Evolutionary conservation across 2,113 vertebrate species (phyloP), one percentile per base, ranked within the genome.

Genomic region (Taurulus bubalis): DNA sequence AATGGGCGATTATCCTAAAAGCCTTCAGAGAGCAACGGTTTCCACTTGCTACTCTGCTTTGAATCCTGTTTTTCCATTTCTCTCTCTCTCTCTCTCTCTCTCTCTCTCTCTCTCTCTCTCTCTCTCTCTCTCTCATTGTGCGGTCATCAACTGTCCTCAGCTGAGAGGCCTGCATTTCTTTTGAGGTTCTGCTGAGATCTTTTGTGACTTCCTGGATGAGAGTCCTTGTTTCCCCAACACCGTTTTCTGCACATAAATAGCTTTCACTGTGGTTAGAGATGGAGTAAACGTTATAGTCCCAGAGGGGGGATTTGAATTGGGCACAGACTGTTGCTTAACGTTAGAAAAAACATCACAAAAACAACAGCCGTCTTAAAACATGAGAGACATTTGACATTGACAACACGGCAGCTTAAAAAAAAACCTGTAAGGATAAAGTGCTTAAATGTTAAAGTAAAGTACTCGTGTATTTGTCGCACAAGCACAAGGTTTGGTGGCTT

Each of bases 181-280:
- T 45, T 26, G 28, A 34, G 15, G 34, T 34, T 55, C 9, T 56
- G 18, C 55, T 53, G 32, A 32, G 45, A 67, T 74, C 26, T 18
- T 62, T 24, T 34, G 16, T 63, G 22, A 12, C 28, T 64, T 64
- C 58, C 58, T 58, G 26, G 62, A 79, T 65, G 79, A 68, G 53
- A 26, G 4, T 40, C 72, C 67, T 70, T 51, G 65, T 36, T 16
- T 32, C 49, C 15, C 10, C 24, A 62, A 12, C 45, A 45, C 40
- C 32, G 11, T 67, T 22, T 59, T 32, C 77, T 66, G 24, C 55
- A 20, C 26, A 30, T 26, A 20, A 20, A 66, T 47, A 18, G 40
- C 56, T 64, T 22, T 51, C 24, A 6, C 76, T 30, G 72, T 34
- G 70, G 60, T 74, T 53, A 8, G 58, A 59, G 58, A 59, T 16